phyloP scores from a whole-genome alignment of 2,797 vertebrate species.

The Chiloscyllium punctatum region DNA sequence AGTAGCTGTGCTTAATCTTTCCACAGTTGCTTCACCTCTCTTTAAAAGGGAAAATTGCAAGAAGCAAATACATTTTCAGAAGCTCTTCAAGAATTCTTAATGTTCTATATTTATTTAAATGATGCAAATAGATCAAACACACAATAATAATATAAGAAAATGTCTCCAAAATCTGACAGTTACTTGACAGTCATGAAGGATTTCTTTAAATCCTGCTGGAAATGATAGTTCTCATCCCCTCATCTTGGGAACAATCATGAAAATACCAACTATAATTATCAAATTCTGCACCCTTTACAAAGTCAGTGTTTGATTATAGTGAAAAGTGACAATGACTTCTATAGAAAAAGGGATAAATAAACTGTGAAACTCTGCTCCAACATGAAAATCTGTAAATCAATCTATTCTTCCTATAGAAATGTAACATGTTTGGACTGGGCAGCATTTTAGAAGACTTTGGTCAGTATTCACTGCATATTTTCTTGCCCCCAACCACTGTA shows the following conservation, averaged over 20 bases:
- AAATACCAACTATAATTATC: not conserved
- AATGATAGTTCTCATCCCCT: not conserved
- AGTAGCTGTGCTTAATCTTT: not conserved
- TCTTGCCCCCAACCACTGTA: not conserved
- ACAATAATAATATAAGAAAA: not conserved
- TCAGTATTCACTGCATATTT: not conserved
- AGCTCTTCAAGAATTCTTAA: not conserved
- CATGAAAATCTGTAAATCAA: not conserved
- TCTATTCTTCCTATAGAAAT: not conserved
- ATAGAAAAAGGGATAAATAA: not conserved
- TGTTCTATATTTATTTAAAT: not conserved
- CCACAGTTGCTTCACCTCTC: not conserved
- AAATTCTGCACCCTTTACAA: not conserved
- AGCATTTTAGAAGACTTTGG: not conserved
- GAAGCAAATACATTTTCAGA: not conserved
- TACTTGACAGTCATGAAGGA: not conserved
- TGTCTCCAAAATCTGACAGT: not conserved
- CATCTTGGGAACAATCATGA: not conserved
- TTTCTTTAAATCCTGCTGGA: not conserved
- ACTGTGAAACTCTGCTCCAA: not conserved
- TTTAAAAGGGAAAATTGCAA: not conserved
- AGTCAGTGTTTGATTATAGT: not conserved
- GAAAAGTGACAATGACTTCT: not conserved
- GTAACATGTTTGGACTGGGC: not conserved
- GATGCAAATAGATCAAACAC: not conserved